Evolutionary conservation across 1,140 invertebrate genomes (phyloP).

Genomic region (Diorhabda sublineata): DNA sequence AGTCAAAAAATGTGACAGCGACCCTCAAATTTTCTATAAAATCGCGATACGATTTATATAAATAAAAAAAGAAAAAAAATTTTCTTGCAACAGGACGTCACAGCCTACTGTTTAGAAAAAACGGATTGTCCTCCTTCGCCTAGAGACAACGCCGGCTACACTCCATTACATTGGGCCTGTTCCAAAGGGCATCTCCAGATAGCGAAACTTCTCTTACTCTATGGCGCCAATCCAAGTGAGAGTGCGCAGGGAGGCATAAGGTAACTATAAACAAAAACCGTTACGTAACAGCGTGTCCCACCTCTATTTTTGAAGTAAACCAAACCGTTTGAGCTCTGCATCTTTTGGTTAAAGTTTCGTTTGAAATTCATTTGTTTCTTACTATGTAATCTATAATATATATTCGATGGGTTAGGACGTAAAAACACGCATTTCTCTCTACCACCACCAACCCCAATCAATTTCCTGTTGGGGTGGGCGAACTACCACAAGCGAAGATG

Average conservation of each 20-base stretch:
- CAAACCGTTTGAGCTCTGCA: no score
- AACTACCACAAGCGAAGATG: no score
- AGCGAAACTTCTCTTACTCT: constrained; percentile 75
- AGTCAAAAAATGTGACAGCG: no score
- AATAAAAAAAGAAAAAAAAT: neutral
- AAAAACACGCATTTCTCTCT: no score
- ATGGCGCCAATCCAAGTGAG: constrained; percentile 84
- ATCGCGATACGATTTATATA: no score
- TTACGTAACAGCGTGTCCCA: no score
- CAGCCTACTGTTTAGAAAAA: constrained; percentile 84
- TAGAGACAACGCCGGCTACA: constrained; percentile 92
- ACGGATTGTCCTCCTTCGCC: constrained; percentile 75
- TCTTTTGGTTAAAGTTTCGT: neutral
- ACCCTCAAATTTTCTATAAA: no score
- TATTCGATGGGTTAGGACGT: no score
- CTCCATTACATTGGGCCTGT: constrained; percentile 87
- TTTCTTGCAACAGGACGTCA: constrained; percentile 66
- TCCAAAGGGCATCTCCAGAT: constrained; percentile 82
- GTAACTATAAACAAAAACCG: constrained; percentile 48
- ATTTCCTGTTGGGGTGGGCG: no score
- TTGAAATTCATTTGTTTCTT: neutral
- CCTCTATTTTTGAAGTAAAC: no score
- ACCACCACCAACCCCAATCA: no score
- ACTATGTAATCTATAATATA: neutral
- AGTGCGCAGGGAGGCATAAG: constrained; percentile 86